Conservation (phyloP, 2,113 vertebrate genomes). For the Sinocyclocheilus anophthalmus region DNA sequence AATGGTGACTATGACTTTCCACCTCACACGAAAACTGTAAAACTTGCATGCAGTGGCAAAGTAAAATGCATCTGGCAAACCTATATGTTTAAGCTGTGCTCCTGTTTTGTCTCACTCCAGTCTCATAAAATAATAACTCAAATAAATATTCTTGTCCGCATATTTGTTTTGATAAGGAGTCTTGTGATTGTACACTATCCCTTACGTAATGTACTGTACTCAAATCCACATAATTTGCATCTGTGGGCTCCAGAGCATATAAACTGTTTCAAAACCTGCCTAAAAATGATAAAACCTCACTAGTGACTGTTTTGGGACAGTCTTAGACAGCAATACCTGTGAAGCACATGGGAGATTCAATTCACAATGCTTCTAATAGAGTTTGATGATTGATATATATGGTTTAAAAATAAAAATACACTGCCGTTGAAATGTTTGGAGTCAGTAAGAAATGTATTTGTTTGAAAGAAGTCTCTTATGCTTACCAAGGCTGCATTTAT, state of each 20-base stretch:
- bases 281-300: not conserved
- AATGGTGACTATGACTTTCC: not conserved
- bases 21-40: not conserved
- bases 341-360: not conserved
- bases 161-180: not conserved
- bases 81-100: not conserved
- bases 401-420: not conserved
- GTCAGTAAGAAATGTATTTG: too few species aligned
- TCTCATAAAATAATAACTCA: not conserved
- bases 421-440: not conserved
- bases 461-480: too few species aligned
- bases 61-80: not conserved
- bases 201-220: not conserved
- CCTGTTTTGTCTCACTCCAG: not conserved
- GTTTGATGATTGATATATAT: too few species aligned
- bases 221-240: not conserved
- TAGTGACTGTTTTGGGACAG: not conserved
- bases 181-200: not conserved
- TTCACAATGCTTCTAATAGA: not conserved
- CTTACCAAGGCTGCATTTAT: too few species aligned
- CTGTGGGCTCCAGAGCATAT: not conserved
- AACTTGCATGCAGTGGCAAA: not conserved
- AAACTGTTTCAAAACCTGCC: not conserved
- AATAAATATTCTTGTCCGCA: not conserved
- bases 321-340: not conserved